Evolutionary conservation across 2,797 vertebrate species (phyloP).

Genomic region (Danio kyathit): DNA sequence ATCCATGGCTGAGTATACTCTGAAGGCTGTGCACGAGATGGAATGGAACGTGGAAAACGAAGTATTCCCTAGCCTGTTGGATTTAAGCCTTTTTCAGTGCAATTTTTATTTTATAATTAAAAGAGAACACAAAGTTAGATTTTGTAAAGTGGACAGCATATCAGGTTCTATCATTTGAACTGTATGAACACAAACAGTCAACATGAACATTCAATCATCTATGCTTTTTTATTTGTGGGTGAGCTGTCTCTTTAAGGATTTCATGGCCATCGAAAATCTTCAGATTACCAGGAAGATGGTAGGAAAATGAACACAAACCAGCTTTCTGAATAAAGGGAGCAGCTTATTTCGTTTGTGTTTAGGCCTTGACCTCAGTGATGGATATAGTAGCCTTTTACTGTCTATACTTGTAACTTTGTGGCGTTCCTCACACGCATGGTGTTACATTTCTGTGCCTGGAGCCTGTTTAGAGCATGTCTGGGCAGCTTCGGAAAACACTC

Average conservation of each 20-base stretch:
- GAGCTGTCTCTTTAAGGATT: background rate
- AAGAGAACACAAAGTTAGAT: too few relatives aligned
- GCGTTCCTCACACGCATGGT: slow-evolving; percentile 21
- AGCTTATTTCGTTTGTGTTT: background rate
- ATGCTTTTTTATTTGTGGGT: background rate
- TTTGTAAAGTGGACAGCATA: too few relatives aligned
- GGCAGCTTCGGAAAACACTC: slow-evolving; percentile 49
- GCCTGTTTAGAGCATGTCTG: slow-evolving; percentile 49
- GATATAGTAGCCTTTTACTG: background rate
- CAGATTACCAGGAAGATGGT: background rate
- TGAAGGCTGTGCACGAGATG: too few relatives aligned
- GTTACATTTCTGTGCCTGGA: slow-evolving; percentile 45
- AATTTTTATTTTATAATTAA: too few relatives aligned
- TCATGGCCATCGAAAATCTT: background rate
- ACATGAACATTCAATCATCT: too few relatives aligned
- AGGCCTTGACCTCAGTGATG: background rate
- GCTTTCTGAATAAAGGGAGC: background rate
- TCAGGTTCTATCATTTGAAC: too few relatives aligned
- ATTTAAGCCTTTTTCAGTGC: too few relatives aligned
- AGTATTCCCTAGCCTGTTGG: too few relatives aligned
- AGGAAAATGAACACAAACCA: background rate
- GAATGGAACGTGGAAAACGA: too few relatives aligned
- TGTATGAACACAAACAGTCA: too few relatives aligned
- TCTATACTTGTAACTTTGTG: slow-evolving; percentile 40
- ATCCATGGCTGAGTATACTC: too few relatives aligned